phyloP scores from a whole-genome alignment of 2,797 vertebrate species.

The Ispidina lecontei region DNA sequence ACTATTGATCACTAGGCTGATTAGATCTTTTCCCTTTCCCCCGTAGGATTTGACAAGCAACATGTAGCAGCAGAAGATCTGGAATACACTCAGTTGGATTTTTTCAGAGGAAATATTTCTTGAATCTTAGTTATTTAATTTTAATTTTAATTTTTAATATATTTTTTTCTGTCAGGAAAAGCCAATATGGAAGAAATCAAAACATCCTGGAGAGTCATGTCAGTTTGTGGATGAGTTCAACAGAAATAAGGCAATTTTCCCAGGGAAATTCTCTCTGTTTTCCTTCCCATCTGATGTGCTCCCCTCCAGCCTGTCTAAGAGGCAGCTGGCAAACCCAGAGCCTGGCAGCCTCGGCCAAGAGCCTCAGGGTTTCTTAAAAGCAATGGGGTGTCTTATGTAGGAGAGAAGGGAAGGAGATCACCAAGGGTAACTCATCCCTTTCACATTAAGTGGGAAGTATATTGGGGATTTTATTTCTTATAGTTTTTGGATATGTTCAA shows the following conservation, averaged over 20 bases:
- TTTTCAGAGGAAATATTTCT: background rate
- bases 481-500: background rate
- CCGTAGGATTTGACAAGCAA: background rate
- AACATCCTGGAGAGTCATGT: background rate
- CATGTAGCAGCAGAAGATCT: background rate
- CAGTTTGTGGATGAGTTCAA: background rate
- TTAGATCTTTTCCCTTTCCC: background rate
- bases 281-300: fast-evolving
- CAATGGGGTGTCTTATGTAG: background rate
- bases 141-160: too few relatives aligned
- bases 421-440: background rate
- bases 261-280: background rate
- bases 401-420: background rate
- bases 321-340: background rate
- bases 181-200: background rate
- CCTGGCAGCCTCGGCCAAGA: background rate
- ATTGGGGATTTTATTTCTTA: background rate
- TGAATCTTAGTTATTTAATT: background rate
- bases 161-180: background rate
- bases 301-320: background rate
- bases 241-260: background rate
- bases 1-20: background rate
- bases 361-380: background rate
- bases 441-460: background rate
- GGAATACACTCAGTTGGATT: background rate